Evolutionary conservation across 1,140 invertebrate species (phyloP).

Genomic region (Phortica variegata): DNA sequence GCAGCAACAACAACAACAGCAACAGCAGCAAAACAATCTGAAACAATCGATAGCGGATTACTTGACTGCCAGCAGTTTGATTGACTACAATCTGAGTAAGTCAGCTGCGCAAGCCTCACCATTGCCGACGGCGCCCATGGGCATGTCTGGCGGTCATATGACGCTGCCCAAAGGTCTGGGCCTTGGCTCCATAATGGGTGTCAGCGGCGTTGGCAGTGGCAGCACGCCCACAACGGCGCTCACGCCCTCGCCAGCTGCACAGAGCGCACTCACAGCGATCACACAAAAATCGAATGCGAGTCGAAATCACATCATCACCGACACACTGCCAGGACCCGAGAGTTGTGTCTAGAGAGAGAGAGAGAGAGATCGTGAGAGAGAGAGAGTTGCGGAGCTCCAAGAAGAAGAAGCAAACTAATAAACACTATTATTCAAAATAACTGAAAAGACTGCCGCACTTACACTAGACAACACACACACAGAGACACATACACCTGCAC

Average conservation of each 20-base stretch:
- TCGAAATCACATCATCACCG: constrained; percentile 68
- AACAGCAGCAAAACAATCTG: too few species aligned
- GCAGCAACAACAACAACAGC: constrained; percentile 16
- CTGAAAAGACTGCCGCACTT: constrained; percentile 52
- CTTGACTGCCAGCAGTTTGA: constrained; percentile 50
- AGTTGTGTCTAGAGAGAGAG: constrained; percentile 68
- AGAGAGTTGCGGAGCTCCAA: too few species aligned
- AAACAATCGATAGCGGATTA: constrained; percentile 45
- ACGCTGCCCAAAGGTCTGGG: constrained; percentile 46
- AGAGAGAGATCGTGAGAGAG: too few species aligned
- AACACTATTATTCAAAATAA: constrained; percentile 20
- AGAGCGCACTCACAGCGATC: constrained; percentile 31
- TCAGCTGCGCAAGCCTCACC: constrained; percentile 24
- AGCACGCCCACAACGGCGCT: constrained; percentile 18
- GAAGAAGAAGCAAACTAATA: background rate
- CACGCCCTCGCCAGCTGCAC: constrained; percentile 27
- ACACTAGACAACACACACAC: background rate
- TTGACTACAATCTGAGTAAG: constrained; percentile 53
- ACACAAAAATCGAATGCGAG: constrained; percentile 51
- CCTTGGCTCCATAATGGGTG: constrained; percentile 28
- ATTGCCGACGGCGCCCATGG: constrained; percentile 7
- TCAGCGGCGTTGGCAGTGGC: background rate
- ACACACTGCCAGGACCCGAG: constrained; percentile 73
- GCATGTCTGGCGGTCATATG: constrained; percentile 27
- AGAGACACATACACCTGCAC: too few species aligned